Percentiles rank a stretch among this genome's conserved stretches.
Evolutionary conservation across 2,888 invertebrate species (phyloP).

Genomic region (Chloroclysta siterata): DNA sequence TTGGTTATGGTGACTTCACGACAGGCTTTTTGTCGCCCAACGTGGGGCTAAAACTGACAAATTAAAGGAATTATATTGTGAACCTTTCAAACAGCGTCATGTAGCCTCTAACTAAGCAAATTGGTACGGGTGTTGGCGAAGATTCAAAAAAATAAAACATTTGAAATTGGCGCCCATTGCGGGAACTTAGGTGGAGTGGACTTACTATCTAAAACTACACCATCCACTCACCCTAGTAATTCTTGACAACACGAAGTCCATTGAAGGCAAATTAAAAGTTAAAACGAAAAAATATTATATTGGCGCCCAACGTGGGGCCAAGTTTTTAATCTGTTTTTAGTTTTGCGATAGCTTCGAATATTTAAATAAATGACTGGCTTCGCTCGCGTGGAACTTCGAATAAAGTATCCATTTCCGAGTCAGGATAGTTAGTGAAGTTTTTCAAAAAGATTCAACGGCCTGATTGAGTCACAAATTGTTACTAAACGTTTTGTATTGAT

Average conservation of each 20-base stretch:
- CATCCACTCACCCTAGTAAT: neutral
- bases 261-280: neutral
- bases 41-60: slow-evolving; percentile 2
- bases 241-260: neutral
- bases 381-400: too few relatives aligned
- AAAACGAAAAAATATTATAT: neutral
- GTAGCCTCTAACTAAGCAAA: too few relatives aligned
- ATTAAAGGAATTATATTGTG: neutral
- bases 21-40: slow-evolving; percentile 21
- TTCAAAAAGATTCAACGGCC: too few relatives aligned
- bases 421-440: too few relatives aligned
- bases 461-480: too few relatives aligned
- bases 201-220: neutral
- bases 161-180: neutral
- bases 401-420: too few relatives aligned
- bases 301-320: slow-evolving; percentile 14
- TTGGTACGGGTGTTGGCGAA: neutral
- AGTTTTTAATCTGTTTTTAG: neutral
- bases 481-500: too few relatives aligned
- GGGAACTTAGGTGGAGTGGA: neutral
- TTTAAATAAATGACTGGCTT: too few relatives aligned
- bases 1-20: too few relatives aligned
- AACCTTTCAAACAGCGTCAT: too few relatives aligned
- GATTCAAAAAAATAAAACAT: too few relatives aligned
- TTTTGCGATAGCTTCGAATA: too few relatives aligned